A percentile compares a stretch with the other conserved stretches of the same genome.
phyloP scores from a whole-genome alignment of 2,797 vertebrate species.

The Spinus pinus region DNA sequence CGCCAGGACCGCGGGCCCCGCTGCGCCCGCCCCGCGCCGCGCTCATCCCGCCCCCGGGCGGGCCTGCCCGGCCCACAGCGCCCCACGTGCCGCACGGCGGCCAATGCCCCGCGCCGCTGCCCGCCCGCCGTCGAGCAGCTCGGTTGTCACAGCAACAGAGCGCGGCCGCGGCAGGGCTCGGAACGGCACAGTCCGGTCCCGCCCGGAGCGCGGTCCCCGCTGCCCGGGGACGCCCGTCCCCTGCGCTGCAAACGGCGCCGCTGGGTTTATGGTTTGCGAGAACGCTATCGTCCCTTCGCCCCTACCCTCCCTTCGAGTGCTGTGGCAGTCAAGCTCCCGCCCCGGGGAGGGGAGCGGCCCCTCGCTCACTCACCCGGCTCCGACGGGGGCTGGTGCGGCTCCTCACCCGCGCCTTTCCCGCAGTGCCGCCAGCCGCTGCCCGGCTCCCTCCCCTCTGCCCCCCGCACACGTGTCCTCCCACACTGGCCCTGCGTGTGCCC shows the following conservation, averaged over 20 bases:
- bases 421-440: neutral
- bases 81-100: neutral
- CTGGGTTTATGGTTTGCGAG: neutral
- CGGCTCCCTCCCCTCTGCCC: neutral
- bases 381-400: neutral
- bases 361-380: neutral
- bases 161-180: neutral
- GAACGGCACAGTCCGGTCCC: neutral
- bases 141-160: slow-evolving; percentile 77
- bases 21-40: neutral
- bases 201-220: too few relatives aligned
- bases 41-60: neutral
- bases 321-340: neutral
- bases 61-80: neutral
- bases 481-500: neutral
- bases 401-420: neutral
- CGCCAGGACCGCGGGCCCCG: too few relatives aligned
- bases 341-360: neutral
- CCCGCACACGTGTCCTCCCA: accelerated
- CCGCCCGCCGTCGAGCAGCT: slow-evolving; percentile 36
- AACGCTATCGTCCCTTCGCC: accelerated
- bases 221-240: too few relatives aligned
- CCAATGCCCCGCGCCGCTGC: slow-evolving; percentile 72
- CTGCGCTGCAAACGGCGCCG: accelerated
- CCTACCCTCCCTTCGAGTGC: accelerated